Evolutionary conservation across 92 coral and sea anemone species (phyloP), one percentile per base, ranked within the genome.

Genomic region (Palythoa caribaeorum): DNA sequence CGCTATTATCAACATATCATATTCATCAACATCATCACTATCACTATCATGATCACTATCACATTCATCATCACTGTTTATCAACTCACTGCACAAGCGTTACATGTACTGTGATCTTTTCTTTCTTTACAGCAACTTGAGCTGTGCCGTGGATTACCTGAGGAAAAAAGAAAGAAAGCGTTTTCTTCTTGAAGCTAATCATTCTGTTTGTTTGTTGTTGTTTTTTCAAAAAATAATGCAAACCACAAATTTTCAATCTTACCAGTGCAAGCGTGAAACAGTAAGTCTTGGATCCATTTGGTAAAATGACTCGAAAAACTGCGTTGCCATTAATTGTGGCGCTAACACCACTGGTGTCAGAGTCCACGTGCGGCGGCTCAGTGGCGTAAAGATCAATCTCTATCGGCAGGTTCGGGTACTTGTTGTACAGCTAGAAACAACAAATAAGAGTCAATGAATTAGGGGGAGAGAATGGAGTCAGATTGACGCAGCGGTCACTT

Each of bases 231-330:
- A 11, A 15, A 55, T 11, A 55, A 55, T 55, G 10, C 10, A 55
- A 55, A 55, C 36, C 11, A 19, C 28, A 9, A 0, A 70, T 7
- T 2, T 10, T 6, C 38, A 66, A 37, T 69, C 98, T 85, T 83
- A 97, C 99, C 99, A 90, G 73, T 62, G 92, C 94, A 19, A 97
- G 92, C 28, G 98, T 89, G 81, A 97, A 94, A 39, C 96, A 89
- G 83, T 87, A 97, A 9, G 78, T 91, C 38, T 77, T 77, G 3
- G 96, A 83, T 36, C 93, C 92, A 71, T 95, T 90, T 84, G 93
- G 90, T 55, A 92, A 88, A 20, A 87, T 92, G 11, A 95, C 99
- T 53, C 78, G 87, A 12, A 88, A 84, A 53, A 94, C 94, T 72
- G 92, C 90, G 86, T 91, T 89, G 15, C 99, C 99, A 47, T 80